Evolutionary conservation across 2,113 vertebrate species (phyloP).

Genomic region (Piaya cayana): DNA sequence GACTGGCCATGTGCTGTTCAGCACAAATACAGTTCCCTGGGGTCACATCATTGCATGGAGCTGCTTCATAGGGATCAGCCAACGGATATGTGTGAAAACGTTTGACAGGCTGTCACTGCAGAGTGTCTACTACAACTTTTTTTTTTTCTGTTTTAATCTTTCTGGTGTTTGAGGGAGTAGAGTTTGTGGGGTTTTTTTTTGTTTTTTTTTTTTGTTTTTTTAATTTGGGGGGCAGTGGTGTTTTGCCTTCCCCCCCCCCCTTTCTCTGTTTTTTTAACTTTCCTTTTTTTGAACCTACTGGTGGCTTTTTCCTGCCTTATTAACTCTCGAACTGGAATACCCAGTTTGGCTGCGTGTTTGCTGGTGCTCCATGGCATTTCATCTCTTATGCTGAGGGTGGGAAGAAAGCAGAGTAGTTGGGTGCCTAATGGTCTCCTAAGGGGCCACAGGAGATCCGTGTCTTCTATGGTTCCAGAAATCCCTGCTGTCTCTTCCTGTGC

Average conservation of each 20-base stretch:
- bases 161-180: not conserved
- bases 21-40: not conserved
- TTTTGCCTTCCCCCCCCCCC: not conserved
- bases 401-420: not conserved
- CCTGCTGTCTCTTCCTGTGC: not conserved
- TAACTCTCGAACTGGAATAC: not conserved
- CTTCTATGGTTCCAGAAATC: not conserved
- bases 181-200: too few relatives aligned
- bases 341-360: not conserved
- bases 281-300: not conserved
- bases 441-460: fast-evolving
- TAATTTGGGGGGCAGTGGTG: not conserved
- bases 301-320: not conserved
- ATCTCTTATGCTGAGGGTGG: not conserved
- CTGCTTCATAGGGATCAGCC: not conserved
- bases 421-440: not conserved
- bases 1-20: not conserved
- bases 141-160: not conserved
- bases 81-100: fast-evolving
- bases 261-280: too few relatives aligned
- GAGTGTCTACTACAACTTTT: not conserved
- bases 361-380: not conserved
- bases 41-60: not conserved
- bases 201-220: too few relatives aligned
- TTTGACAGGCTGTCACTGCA: not conserved